These are phyloP conservation scores for Pteronura brasiliensis DNA, from an alignment of 2,113 vertebrate genomes.

Conservation along the genomic window DNA sequence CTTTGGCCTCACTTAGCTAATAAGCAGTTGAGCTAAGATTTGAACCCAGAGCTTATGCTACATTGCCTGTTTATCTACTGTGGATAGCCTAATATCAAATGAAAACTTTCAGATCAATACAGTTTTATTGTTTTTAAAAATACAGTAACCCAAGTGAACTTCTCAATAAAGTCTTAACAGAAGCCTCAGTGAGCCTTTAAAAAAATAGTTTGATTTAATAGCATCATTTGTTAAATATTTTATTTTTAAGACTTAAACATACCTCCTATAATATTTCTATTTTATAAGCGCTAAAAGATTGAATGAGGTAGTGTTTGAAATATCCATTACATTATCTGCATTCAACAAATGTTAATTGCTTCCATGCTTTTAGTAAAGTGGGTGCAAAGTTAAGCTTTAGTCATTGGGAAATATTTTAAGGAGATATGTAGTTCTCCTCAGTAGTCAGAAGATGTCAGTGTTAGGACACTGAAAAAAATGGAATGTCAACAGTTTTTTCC, in stretches of 20 bases:
- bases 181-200: neutral
- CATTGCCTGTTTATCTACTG: neutral
- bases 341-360: slow-evolving; percentile 7
- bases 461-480: slow-evolving; percentile 38
- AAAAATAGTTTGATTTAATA: neutral
- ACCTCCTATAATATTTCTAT: neutral
- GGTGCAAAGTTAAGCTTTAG: neutral
- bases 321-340: neutral
- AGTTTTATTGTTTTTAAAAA: neutral
- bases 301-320: neutral
- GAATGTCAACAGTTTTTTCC: neutral
- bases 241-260: neutral
- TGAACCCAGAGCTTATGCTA: neutral
- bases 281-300: slow-evolving; percentile 7
- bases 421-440: slow-evolving; percentile 57
- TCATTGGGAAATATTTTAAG: slow-evolving; percentile 20
- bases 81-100: neutral
- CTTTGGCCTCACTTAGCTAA: neutral
- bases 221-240: slow-evolving; percentile 23
- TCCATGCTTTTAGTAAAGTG: slow-evolving; percentile 7
- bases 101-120: slow-evolving; percentile 6
- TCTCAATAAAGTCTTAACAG: neutral
- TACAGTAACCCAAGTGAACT: neutral
- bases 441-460: slow-evolving; percentile 80
- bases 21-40: neutral